phyloP scores from a whole-genome alignment of 2,888 invertebrate species.

The Melanostoma scalare region DNA sequence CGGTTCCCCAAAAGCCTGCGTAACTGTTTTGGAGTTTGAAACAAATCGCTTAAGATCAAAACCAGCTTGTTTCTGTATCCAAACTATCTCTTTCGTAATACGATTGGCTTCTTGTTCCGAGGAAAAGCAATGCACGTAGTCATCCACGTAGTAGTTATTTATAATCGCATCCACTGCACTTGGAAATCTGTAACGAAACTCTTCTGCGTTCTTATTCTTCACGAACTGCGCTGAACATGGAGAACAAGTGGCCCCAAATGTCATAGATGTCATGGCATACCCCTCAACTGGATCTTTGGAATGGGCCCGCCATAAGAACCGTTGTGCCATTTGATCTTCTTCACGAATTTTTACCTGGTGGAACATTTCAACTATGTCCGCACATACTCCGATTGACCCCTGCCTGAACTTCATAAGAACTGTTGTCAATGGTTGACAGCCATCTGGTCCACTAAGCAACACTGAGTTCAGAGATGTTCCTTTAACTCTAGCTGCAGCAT shows the following conservation, averaged over 20 bases:
- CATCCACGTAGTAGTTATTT: slow-evolving; percentile 42
- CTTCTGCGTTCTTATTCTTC: no score
- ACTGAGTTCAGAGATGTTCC: slow-evolving; percentile 75
- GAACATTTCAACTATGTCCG: slow-evolving; percentile 78
- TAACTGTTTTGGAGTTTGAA: slow-evolving; percentile 27
- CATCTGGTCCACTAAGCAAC: no score
- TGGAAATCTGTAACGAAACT: slow-evolving; percentile 25
- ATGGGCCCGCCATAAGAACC: slow-evolving; percentile 74
- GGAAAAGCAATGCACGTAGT: slow-evolving; percentile 11
- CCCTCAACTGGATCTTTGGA: slow-evolving; percentile 12
- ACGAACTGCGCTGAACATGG: no score
- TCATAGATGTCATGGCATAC: slow-evolving; percentile 73
- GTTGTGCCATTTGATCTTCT: slow-evolving; percentile 75
- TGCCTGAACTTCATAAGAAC: slow-evolving; percentile 76
- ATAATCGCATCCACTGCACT: slow-evolving; percentile 53
- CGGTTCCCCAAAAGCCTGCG: neutral
- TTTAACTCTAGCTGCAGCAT: slow-evolving; percentile 75
- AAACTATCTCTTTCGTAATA: slow-evolving; percentile 17
- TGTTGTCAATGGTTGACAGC: no score
- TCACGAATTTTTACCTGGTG: slow-evolving; percentile 74
- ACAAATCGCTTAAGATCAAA: slow-evolving; percentile 36
- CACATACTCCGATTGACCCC: slow-evolving; percentile 73
- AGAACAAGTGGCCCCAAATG: neutral
- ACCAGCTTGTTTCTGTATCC: slow-evolving; percentile 17
- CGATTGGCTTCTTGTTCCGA: slow-evolving; percentile 25